These are phyloP conservation scores for Formica selysi DNA, from an alignment of 1,140 invertebrate species.

Conservation along the genomic window DNA sequence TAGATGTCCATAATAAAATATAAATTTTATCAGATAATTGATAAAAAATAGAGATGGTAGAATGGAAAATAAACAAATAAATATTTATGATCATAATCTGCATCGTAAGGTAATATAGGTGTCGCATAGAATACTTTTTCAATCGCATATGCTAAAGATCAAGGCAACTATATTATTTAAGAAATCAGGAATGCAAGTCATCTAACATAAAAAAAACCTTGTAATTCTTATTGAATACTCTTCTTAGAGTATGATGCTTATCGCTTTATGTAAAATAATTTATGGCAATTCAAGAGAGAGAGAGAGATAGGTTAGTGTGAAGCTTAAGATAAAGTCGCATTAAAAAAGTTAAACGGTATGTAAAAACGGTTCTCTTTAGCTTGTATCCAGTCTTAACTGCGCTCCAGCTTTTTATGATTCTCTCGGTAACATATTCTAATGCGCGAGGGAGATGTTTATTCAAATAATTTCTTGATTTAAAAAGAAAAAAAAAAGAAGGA, in stretches of 20 bases:
- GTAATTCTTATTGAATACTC: slow-evolving; percentile 10
- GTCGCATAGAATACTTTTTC: background rate
- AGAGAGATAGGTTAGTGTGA: background rate
- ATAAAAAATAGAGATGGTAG: background rate
- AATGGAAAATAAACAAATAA: background rate
- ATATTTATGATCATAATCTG: background rate
- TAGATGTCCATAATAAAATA: background rate
- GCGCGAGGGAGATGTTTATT: background rate
- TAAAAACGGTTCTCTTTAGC: background rate
- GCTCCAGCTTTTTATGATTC: background rate
- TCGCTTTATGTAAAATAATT: background rate
- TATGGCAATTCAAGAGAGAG: background rate
- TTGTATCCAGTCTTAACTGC: background rate
- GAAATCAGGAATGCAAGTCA: background rate
- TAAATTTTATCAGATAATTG: background rate
- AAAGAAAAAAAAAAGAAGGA: background rate
- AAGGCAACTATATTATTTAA: background rate
- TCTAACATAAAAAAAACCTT: background rate
- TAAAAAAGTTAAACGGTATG: background rate
- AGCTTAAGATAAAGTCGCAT: background rate
- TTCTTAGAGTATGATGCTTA: background rate
- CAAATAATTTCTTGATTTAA: background rate
- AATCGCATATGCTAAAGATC: background rate
- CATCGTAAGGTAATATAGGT: background rate
- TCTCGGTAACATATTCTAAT: background rate